A percentile compares a stretch with the other conserved stretches of the same genome.
Conservation (phyloP, 35 echinoderm and acorn worm species). For the Amphiura filiformis region DNA sequence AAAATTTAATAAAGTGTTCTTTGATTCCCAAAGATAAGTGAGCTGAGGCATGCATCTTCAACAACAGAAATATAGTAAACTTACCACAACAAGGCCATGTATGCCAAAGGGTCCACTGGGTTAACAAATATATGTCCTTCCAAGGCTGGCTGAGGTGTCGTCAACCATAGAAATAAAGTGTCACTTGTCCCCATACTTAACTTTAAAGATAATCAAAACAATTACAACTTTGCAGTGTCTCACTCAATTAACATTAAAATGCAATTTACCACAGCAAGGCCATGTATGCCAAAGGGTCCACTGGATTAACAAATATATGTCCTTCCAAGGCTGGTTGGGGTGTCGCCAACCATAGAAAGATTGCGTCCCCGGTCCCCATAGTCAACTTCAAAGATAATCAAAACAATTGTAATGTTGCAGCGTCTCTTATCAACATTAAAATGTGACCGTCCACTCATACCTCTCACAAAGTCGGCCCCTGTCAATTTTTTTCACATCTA, state of each 20-base stretch:
- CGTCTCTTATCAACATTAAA: too few relatives aligned
- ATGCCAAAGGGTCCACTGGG: conserved; percentile 74
- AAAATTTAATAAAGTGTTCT: too few relatives aligned
- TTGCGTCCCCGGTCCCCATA: too few relatives aligned
- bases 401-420: too few relatives aligned
- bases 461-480: too few relatives aligned
- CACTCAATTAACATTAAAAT: too few relatives aligned
- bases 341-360: conserved; percentile 81
- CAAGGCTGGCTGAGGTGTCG: conserved; percentile 78
- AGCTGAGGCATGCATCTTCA: too few relatives aligned
- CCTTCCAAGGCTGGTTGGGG: conserved; percentile 92
- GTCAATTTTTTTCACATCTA: too few relatives aligned
- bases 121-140: conserved; percentile 96
- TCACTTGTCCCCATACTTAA: conserved; percentile 94
- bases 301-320: conserved; percentile 94
- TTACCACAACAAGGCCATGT: conserved; percentile 93
- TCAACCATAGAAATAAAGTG: conserved; percentile 89
- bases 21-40: too few relatives aligned
- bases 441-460: too few relatives aligned
- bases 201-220: conserved; percentile 12
- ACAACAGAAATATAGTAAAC: neutral
- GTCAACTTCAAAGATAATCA: too few relatives aligned
- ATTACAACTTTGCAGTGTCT: too few relatives aligned
- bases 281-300: conserved; percentile 74
- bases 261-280: conserved; percentile 92